Evolutionary conservation across 2,113 vertebrate genomes (phyloP).

Genomic region (Tenrec ecaudatus): DNA sequence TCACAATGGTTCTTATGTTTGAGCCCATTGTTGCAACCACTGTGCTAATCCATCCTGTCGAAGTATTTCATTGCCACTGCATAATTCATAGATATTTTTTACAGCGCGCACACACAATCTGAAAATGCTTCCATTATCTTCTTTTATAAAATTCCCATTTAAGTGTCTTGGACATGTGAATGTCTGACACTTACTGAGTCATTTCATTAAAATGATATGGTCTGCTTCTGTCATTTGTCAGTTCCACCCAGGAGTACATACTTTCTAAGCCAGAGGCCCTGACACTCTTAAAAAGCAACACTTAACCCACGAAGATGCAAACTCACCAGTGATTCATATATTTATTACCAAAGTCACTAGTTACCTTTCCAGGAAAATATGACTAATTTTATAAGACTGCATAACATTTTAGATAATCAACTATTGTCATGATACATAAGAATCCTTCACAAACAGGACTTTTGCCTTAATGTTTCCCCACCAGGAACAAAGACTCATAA

Average conservation of each 20-base stretch:
- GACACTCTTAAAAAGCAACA: slow-evolving; percentile 7
- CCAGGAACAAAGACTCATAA: not conserved
- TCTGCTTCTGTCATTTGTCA: not conserved
- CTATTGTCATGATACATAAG: slow-evolving; percentile 1
- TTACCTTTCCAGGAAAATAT: not conserved
- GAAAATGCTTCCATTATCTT: slow-evolving; percentile 37
- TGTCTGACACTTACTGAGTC: not conserved
- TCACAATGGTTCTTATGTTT: too few species aligned
- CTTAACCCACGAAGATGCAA: not conserved
- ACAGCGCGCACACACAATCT: not conserved
- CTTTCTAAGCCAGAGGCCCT: not conserved
- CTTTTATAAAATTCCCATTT: slow-evolving; percentile 20
- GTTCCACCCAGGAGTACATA: not conserved
- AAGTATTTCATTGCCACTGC: not conserved
- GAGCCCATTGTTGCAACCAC: too few species aligned
- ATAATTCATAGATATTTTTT: not conserved
- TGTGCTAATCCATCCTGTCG: too few species aligned
- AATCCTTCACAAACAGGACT: not conserved
- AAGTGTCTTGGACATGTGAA: slow-evolving; percentile 12
- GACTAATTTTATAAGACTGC: slow-evolving; percentile 28
- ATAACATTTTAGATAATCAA: not conserved
- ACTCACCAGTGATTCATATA: slow-evolving; percentile 11
- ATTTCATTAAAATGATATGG: slow-evolving; percentile 11
- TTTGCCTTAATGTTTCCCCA: not conserved
- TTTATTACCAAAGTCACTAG: not conserved